A percentile compares a stretch with the other conserved stretches of the same genome.
phyloP scores from a whole-genome alignment of 2,888 invertebrate species.

The Scaptomyza parva region DNA sequence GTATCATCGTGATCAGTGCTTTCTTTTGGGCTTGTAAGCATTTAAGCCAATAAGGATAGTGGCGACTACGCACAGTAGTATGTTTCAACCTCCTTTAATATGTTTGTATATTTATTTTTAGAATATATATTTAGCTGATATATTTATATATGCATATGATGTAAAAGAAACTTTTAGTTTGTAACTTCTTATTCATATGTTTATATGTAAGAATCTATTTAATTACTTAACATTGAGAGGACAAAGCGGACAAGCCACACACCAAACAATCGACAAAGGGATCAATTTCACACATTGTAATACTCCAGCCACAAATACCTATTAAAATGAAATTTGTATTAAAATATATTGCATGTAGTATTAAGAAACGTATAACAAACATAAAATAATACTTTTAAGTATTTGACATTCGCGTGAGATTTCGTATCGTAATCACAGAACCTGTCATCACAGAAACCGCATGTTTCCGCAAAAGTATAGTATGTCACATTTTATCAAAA shows the following conservation, averaged over 20 bases:
- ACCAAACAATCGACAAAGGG: constrained; percentile 38
- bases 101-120: not conserved
- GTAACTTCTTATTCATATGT: constrained; percentile 20
- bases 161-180: constrained; percentile 25
- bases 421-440: constrained; percentile 83
- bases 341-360: too few species aligned
- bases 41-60: constrained; percentile 58
- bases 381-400: too few species aligned
- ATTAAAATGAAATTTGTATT: not conserved
- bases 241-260: constrained; percentile 55
- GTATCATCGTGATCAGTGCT: constrained; percentile 45
- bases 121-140: not conserved
- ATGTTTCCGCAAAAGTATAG: too few species aligned
- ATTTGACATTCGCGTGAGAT: constrained; percentile 18
- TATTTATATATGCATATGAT: constrained; percentile 10
- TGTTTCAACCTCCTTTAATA: constrained; percentile 21
- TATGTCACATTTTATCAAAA: too few species aligned
- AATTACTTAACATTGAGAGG: constrained; percentile 47
- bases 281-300: constrained; percentile 31
- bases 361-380: too few species aligned
- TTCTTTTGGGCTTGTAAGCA: constrained; percentile 29
- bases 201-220: constrained; percentile 10
- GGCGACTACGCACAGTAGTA: constrained; percentile 26
- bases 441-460: constrained; percentile 85
- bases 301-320: constrained; percentile 28